Base-by-base conservation (phyloP, 2,113 vertebrate species). In the Hippopotamus amphibius region DNA sequence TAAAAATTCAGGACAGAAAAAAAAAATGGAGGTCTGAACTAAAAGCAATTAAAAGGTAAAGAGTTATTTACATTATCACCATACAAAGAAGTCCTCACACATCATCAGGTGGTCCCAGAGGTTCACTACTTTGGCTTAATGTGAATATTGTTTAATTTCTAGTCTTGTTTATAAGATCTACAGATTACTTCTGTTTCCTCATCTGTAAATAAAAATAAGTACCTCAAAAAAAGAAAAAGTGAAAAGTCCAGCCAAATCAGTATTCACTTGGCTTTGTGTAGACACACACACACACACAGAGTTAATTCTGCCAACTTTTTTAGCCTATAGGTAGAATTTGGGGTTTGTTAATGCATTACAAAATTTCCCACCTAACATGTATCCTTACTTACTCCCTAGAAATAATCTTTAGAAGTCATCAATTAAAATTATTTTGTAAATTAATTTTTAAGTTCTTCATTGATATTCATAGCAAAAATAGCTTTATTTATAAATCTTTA, bases 341-440 rank as follows among this genome's bases (percentile, higher is more conserved):
- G 3, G 2, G 0, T 92, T 88, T 89, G 11, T 77, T 63, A 81
- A 79, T 10, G 16, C 2, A 71, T 57, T 6, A 65, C 4, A 41
- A n/a, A 26, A 74, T 95, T 5, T 1, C 55, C n/a, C 3, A 85
- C 6, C 14, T 69, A 87, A 14, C 37, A 80, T 90, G 92, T 90
- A 17, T 74, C 46, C 24, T 87, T 65, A 66, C 30, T 93, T 86
- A 74, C 30, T 65, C 43, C 63, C 26, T 93, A 48, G 41, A 94
- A 77, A 50, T 85, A 80, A 86, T 74, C n/a, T 80, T 80, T 74
- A 88, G 5, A 22, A 68, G 3, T 63, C 26, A 90, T 82, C n/a
- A 68, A 30, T 14, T 83, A 17, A 96, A 96, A 93, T 90, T 80
- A 66, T 76, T 96, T 84, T 69, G 71, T 53, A 97, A 82, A 86